Evolutionary conservation across 2,113 vertebrate genomes (phyloP).

Genomic region (Vulpes vulpes): DNA sequence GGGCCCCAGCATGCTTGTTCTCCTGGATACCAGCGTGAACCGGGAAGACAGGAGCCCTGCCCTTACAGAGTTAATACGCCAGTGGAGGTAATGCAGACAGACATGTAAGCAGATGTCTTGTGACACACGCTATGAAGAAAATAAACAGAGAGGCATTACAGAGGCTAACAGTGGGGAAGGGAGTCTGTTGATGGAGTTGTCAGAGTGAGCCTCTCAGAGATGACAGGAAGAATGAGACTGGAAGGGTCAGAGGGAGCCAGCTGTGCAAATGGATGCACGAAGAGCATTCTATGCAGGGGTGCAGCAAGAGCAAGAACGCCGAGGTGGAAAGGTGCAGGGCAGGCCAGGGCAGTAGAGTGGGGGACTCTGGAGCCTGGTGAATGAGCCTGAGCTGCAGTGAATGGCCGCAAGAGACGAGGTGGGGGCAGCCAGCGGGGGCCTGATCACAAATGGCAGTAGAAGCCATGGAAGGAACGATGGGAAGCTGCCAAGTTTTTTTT

Average conservation of each 20-base stretch:
- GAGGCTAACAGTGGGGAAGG: not conserved
- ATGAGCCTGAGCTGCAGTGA: not conserved
- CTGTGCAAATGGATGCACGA: not conserved
- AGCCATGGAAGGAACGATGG: not conserved
- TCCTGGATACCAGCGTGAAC: not conserved
- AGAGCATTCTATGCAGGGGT: not conserved
- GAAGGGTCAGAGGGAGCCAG: not conserved
- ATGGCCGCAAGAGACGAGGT: not conserved
- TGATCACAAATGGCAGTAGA: not conserved
- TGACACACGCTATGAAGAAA: not conserved
- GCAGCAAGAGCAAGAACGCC: rapidly evolving
- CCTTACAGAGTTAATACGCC: not conserved
- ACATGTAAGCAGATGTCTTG: not conserved
- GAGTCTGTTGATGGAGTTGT: not conserved
- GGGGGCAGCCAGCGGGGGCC: not conserved
- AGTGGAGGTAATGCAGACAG: not conserved
- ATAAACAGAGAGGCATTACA: not conserved
- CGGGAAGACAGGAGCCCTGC: not conserved
- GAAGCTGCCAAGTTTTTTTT: not conserved
- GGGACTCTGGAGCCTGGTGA: not conserved
- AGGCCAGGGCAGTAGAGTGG: rapidly evolving
- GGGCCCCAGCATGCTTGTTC: not conserved
- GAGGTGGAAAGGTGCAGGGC: not conserved
- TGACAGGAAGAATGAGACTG: not conserved
- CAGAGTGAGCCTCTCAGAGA: not conserved